Percentiles rank a stretch among this genome's conserved stretches.
These are phyloP conservation scores for Altica lythri DNA, from an alignment of 2,888 invertebrate species.

Conservation along the genomic window DNA sequence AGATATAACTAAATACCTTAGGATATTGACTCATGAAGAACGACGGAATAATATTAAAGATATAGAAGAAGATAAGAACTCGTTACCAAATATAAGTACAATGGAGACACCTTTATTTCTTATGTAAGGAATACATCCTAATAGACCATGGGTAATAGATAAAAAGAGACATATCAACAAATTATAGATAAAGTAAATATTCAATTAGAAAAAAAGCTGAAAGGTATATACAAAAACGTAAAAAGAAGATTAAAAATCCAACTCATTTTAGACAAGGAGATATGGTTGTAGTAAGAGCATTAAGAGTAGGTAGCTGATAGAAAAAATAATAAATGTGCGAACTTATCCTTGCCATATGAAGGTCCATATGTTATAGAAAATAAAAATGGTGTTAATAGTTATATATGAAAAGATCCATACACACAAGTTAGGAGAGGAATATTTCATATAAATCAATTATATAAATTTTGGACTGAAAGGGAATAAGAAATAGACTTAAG, in stretches of 20 bases:
- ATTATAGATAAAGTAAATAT: not conserved
- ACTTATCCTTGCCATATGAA: not conserved
- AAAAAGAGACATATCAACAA: not conserved
- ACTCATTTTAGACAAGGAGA: not conserved
- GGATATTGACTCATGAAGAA: not conserved
- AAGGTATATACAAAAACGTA: not conserved
- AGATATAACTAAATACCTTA: not conserved
- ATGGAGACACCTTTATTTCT: not conserved
- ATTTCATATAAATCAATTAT: too few relatives aligned
- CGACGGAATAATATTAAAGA: not conserved
- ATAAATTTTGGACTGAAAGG: too few relatives aligned
- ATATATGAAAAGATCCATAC: not conserved
- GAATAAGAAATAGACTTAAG: too few relatives aligned
- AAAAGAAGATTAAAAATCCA: not conserved
- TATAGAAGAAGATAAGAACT: not conserved
- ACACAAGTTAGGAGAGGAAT: too few relatives aligned
- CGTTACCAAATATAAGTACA: not conserved
- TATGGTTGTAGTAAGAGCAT: not conserved
- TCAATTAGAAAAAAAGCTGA: not conserved
- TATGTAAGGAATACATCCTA: not conserved
- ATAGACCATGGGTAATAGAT: not conserved
- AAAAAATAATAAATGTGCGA: not conserved
- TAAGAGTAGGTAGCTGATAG: not conserved
- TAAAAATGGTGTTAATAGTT: constrained; percentile 4
- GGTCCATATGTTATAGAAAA: constrained; percentile 2